Percentiles rank a stretch among this genome's conserved stretches.
Evolutionary conservation across 2,797 vertebrate species (phyloP).

Genomic region (Anguilla pacifica): DNA sequence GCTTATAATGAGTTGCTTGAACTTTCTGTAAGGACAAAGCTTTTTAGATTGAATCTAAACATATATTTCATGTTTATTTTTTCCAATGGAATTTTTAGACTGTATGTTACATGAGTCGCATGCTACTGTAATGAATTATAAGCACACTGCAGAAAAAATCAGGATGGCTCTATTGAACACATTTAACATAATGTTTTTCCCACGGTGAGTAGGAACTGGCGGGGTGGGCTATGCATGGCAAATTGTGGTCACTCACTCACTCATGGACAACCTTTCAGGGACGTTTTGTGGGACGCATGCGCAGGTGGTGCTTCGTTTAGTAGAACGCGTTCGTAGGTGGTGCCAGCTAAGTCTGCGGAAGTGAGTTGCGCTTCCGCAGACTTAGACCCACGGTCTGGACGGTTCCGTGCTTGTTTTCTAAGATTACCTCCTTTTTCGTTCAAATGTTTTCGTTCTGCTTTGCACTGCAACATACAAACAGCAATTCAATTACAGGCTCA

Average conservation of each 20-base stretch:
- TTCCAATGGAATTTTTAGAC: neutral
- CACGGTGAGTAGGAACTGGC: no score
- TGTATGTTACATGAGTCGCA: neutral
- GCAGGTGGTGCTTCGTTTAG: no score
- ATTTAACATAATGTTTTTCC: neutral
- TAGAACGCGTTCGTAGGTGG: no score
- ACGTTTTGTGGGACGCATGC: no score
- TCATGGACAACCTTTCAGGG: no score
- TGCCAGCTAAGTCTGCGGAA: no score
- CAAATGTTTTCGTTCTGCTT: neutral
- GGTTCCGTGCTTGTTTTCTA: no score
- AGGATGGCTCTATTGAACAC: neutral
- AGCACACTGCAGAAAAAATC: neutral
- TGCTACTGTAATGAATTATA: neutral
- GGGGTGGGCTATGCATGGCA: no score
- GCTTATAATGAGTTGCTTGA: neutral
- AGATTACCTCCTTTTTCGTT: neutral
- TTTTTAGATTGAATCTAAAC: neutral
- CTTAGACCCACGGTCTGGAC: no score
- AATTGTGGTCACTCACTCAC: no score
- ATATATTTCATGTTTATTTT: no score
- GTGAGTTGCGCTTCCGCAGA: no score
- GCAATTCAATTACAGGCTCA: conserved; percentile 16
- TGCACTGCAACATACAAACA: neutral
- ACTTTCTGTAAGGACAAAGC: neutral